Evolutionary conservation across 2,113 vertebrate genomes (phyloP).

Genomic region (Dendrocopos noguchii): DNA sequence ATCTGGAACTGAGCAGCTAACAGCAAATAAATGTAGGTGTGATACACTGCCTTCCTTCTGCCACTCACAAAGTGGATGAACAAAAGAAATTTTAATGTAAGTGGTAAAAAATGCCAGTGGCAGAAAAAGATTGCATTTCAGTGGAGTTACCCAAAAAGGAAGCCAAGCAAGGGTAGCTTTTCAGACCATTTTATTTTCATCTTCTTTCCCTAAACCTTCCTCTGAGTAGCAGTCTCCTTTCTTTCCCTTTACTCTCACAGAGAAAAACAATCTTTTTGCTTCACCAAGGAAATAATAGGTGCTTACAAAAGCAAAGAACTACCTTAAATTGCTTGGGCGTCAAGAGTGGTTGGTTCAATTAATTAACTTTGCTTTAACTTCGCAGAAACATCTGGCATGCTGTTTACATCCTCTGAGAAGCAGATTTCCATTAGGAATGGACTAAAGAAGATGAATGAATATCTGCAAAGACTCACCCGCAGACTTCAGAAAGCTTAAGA

Average conservation of each 20-base stretch:
- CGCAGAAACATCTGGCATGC: slow-evolving; percentile 20
- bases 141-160: neutral
- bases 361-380: slow-evolving; percentile 9
- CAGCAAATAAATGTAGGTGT: neutral
- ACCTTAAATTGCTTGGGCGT: slow-evolving; percentile 2
- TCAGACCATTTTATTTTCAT: neutral
- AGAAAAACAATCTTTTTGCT: neutral
- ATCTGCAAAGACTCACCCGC: neutral
- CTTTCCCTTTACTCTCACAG: neutral
- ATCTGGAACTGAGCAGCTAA: neutral
- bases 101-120: neutral
- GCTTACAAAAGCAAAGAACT: neutral
- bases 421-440: neutral
- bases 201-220: neutral
- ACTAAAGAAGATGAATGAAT: neutral
- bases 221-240: neutral
- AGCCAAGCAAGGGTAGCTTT: neutral
- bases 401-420: slow-evolving; percentile 4
- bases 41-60: neutral
- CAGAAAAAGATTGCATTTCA: neutral
- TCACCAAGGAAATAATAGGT: neutral
- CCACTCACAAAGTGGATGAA: neutral
- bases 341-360: neutral
- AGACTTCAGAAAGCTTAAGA: neutral
- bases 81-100: neutral